phyloP scores from a whole-genome alignment of 2,888 invertebrate species.

The Callyntrura sp. region DNA sequence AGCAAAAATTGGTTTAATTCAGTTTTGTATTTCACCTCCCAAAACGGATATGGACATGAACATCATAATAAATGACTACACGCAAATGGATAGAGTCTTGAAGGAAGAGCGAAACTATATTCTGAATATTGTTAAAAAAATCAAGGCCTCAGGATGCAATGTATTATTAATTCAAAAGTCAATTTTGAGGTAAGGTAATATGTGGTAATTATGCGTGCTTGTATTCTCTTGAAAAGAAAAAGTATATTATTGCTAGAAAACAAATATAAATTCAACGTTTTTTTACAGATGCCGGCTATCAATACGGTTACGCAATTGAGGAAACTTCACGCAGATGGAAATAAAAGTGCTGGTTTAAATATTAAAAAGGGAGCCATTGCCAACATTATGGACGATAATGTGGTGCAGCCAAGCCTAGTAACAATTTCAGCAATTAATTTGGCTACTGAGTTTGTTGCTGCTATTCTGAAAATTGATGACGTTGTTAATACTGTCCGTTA shows the following conservation, averaged over 20 bases:
- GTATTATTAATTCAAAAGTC: slow-evolving; percentile 96
- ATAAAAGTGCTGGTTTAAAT: slow-evolving; percentile 96
- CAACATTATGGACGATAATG: slow-evolving; percentile 98
- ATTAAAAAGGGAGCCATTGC: slow-evolving; percentile 98
- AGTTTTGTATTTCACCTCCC: slow-evolving; percentile 99
- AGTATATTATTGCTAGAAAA: slow-evolving; percentile 3
- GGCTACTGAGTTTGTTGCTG: slow-evolving; percentile 98
- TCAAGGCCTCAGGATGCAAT: slow-evolving; percentile 99
- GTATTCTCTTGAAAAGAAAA: too few relatives aligned
- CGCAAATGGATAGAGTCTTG: slow-evolving; percentile 99
- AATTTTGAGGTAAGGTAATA: slow-evolving; percentile 89
- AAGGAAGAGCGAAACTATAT: slow-evolving; percentile 99
- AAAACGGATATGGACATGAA: slow-evolving; percentile 99
- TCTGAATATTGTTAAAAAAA: slow-evolving; percentile 98
- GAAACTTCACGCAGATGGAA: slow-evolving; percentile 94
- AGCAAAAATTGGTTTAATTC: slow-evolving; percentile 99
- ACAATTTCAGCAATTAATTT: slow-evolving; percentile 96
- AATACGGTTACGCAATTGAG: slow-evolving; percentile 98
- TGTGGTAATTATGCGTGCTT: too few relatives aligned
- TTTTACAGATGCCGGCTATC: slow-evolving; percentile 97
- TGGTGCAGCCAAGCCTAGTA: slow-evolving; percentile 98
- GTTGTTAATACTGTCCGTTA: slow-evolving; percentile 89
- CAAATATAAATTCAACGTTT: not conserved
- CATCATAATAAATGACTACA: slow-evolving; percentile 98
- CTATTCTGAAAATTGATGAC: slow-evolving; percentile 99